These are phyloP conservation scores for Sinodicranocentrus sp. DNA, from an alignment of 2,888 invertebrate genomes.

Conservation along the genomic window DNA sequence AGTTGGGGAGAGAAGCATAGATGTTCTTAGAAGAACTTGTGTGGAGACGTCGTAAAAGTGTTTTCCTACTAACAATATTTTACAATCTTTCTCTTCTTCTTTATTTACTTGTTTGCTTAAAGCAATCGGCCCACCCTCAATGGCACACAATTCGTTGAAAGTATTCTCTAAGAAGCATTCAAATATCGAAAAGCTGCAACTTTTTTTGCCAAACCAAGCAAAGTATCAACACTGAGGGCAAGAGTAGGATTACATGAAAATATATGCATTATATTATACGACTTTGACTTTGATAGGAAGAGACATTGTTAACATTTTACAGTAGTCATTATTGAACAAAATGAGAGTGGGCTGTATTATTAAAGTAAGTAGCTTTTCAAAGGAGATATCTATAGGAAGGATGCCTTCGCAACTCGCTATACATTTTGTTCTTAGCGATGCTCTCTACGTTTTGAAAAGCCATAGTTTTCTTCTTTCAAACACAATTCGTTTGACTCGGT, in stretches of 20 bases:
- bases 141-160: slow-evolving; percentile 4
- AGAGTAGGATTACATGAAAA: too few species aligned
- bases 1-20: too few species aligned
- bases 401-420: too few species aligned
- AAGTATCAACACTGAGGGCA: too few species aligned
- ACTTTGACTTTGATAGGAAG: slow-evolving; percentile 9
- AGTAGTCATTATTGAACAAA: slow-evolving; percentile 39
- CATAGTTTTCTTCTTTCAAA: not conserved
- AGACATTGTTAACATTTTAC: slow-evolving; percentile 30
- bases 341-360: slow-evolving; percentile 31
- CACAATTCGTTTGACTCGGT: not conserved
- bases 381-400: too few species aligned
- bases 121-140: slow-evolving; percentile 4
- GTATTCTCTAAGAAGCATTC: slow-evolving; percentile 4
- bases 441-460: not conserved
- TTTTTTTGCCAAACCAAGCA: too few species aligned
- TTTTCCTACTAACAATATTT: not conserved
- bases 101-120: slow-evolving; percentile 27
- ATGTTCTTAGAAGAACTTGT: not conserved
- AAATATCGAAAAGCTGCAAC: too few species aligned
- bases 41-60: not conserved
- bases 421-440: not conserved
- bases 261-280: too few species aligned
- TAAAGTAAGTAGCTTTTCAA: slow-evolving; percentile 25
- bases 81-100: slow-evolving; percentile 15